Evolutionary conservation across 2,797 vertebrate species (phyloP), one percentile per base, ranked within the genome.

Genomic region (Meda fulgida): DNA sequence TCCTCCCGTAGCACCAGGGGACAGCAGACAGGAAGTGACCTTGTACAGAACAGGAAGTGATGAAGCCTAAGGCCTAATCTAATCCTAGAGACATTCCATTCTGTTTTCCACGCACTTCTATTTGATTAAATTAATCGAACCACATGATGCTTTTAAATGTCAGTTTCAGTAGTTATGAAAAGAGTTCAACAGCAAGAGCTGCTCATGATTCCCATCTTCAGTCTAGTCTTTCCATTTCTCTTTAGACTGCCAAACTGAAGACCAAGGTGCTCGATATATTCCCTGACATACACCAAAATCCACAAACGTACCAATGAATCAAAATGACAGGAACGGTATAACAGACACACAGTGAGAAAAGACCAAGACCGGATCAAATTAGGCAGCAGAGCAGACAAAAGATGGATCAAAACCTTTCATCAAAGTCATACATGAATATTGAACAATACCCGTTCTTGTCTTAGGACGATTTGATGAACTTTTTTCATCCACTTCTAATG

Each of bases 11-110:
- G 81, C 87, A 87, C 90, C 86, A 89, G 16, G 78, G 85, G 90
- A 90, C 91, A 89, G 89, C 90, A 93, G 93, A 86, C 94, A 94
- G 95, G 95, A 95, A 95, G 89, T 94, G 93, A 94, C 94, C 94
- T 93, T 87, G 93, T 91, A 90, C 92, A 93, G 93, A 93, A 94
- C 93, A 94, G 95, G 95, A 96, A 94, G 93, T 94, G 93, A 95
- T 93, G 93, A 91, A 91, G 91, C 87, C 88, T 90, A 89, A 81
- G 69, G 88, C 81, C 88, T 91, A 92, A 93, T 91, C 82, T 84
- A 67, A 75, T 84, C 76, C 81, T 53, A 77, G 75, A 82, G 75
- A 46, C 60, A 80, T 89, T 90, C 83, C 85, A 87, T 88, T 88
- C 70, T 85, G 81, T 80, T 88, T 86, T 89, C 29, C n/a, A 71